Evolutionary conservation across 1,140 invertebrate genomes (phyloP).

Genomic region (Apis florea): DNA sequence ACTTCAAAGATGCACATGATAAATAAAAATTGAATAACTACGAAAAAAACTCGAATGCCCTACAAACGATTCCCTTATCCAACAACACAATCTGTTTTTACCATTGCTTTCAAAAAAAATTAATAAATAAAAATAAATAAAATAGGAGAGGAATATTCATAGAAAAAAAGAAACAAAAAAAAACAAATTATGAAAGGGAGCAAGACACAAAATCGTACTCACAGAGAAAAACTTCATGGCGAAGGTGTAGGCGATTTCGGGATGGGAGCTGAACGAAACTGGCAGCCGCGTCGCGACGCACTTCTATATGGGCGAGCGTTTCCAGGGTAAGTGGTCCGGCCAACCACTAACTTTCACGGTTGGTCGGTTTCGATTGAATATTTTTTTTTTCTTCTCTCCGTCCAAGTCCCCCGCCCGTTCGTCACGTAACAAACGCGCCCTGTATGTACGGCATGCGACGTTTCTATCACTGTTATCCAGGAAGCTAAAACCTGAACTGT

Average conservation of each 20-base stretch:
- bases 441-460: slow-evolving; percentile 64
- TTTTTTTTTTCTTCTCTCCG: slow-evolving; percentile 54
- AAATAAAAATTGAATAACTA: too few relatives aligned
- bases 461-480: slow-evolving; percentile 41
- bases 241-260: slow-evolving; percentile 69
- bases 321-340: slow-evolving; percentile 47
- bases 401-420: slow-evolving; percentile 20
- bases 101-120: too few relatives aligned
- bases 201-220: slow-evolving; percentile 58
- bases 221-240: slow-evolving; percentile 73
- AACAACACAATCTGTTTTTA: too few relatives aligned
- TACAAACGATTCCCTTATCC: too few relatives aligned
- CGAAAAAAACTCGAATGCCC: too few relatives aligned
- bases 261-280: slow-evolving; percentile 74
- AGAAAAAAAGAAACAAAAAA: not conserved
- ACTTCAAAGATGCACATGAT: too few relatives aligned
- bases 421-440: slow-evolving; percentile 50
- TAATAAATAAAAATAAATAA: not conserved
- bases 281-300: slow-evolving; percentile 68
- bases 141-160: not conserved
- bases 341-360: slow-evolving; percentile 70
- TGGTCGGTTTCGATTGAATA: slow-evolving; percentile 65
- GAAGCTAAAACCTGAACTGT: slow-evolving; percentile 24
- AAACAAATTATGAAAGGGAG: too few relatives aligned
- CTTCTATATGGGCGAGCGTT: slow-evolving; percentile 77